Conservation (phyloP, 2,113 vertebrate species). For the Patagioenas fasciata region DNA sequence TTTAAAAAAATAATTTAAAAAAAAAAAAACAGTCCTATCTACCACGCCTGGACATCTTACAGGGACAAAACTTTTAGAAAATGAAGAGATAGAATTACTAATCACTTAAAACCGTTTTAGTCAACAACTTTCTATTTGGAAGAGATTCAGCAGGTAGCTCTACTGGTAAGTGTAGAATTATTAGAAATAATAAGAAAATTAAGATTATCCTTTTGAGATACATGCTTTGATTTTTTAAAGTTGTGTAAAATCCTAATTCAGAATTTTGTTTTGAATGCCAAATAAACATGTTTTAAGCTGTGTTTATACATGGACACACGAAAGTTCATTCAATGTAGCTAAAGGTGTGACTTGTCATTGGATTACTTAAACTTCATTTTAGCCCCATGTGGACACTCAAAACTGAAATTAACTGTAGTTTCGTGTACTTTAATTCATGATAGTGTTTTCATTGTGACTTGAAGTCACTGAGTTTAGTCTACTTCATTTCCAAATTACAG, state of each 20-base stretch:
- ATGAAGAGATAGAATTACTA: not conserved
- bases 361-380: not conserved
- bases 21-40: not conserved
- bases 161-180: not conserved
- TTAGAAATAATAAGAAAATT: not conserved
- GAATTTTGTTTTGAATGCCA: not conserved
- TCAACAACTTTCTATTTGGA: not conserved
- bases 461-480: not conserved
- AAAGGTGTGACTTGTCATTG: not conserved
- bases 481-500: not conserved
- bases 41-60: not conserved
- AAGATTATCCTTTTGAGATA: not conserved
- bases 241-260: not conserved
- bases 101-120: not conserved
- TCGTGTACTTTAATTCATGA: not conserved
- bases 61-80: not conserved
- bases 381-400: not conserved
- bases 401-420: not conserved
- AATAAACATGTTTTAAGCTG: not conserved
- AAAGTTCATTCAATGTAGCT: not conserved
- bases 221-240: not conserved
- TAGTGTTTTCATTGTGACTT: not conserved
- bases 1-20: not conserved
- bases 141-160: not conserved
- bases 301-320: not conserved